A percentile compares a stretch with the other conserved stretches of the same genome.
Conservation (phyloP, 1,140 invertebrate genomes). For the Camponotus vicinus region DNA sequence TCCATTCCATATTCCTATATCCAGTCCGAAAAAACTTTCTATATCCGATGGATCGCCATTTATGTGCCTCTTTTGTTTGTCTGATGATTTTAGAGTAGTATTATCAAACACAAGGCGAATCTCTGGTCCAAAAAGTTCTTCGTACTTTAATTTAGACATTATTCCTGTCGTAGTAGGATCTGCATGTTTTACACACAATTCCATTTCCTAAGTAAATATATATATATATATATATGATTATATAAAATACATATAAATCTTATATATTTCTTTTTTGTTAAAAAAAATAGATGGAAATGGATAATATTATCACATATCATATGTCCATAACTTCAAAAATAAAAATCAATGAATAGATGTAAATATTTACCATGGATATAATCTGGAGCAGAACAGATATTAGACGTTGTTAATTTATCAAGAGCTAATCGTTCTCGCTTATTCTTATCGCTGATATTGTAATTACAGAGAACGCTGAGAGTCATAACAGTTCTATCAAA, state of each 20-base stretch:
- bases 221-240: conserved; percentile 15
- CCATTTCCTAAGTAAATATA: conserved; percentile 83
- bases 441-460: too few relatives aligned
- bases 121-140: conserved; percentile 97
- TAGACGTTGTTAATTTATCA: conserved; percentile 82
- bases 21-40: conserved; percentile 98
- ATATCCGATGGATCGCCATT: conserved; percentile 97
- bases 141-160: conserved; percentile 97
- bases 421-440: neutral
- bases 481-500: too few relatives aligned
- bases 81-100: conserved; percentile 90
- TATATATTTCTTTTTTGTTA: conserved; percentile 13
- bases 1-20: conserved; percentile 98
- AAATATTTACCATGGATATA: conserved; percentile 89
- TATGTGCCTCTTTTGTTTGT: conserved; percentile 96
- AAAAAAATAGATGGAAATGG: neutral
- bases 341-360: neutral
- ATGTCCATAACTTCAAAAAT: conserved; percentile 2
- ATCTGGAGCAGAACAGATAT: conserved; percentile 93
- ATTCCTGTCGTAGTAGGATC: conserved; percentile 93
- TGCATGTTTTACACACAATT: conserved; percentile 88
- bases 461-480: too few relatives aligned
- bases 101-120: conserved; percentile 97
- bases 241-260: neutral
- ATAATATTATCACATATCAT: neutral